These are phyloP conservation scores for Brachyptera putata DNA, from an alignment of 2,888 invertebrate species.

Conservation along the genomic window DNA sequence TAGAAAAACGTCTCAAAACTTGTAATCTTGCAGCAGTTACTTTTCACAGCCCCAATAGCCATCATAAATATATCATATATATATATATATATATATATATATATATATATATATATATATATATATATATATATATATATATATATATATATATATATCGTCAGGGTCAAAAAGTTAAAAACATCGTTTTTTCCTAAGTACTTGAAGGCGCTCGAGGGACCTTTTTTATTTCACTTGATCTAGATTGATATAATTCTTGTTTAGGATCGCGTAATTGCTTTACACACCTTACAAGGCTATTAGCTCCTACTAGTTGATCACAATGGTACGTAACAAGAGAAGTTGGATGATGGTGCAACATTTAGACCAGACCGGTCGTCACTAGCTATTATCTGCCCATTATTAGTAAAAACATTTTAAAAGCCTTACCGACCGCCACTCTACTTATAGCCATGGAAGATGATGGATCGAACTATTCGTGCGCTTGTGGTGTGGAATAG, in stretches of 20 bases:
- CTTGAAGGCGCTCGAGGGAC: not conserved
- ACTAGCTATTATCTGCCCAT: not conserved
- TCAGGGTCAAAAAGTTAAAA: not conserved
- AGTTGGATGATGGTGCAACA: not conserved
- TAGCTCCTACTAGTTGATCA: not conserved
- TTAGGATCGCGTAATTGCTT: constrained; percentile 10
- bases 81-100: too few species aligned
- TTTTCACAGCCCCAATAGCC: too few species aligned
- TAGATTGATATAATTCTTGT: constrained; percentile 16
- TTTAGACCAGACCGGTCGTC: constrained; percentile 1
- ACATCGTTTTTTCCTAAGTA: not conserved
- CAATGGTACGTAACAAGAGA: not conserved
- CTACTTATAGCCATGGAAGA: too few species aligned
- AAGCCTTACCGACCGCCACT: not conserved
- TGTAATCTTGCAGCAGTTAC: not conserved
- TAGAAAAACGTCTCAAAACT: not conserved
- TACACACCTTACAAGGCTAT: constrained; percentile 12
- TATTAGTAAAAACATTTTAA: not conserved
- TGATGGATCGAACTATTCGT: too few species aligned
- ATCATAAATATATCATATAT: too few species aligned
- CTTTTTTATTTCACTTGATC: constrained; percentile 7
- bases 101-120: too few species aligned
- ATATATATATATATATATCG: too few species aligned
- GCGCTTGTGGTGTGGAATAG: too few species aligned
- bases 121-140: not conserved